Percentiles rank a stretch among this genome's conserved stretches.
Evolutionary conservation across 2,113 vertebrate genomes (phyloP).

Genomic region (Rallus limicola): DNA sequence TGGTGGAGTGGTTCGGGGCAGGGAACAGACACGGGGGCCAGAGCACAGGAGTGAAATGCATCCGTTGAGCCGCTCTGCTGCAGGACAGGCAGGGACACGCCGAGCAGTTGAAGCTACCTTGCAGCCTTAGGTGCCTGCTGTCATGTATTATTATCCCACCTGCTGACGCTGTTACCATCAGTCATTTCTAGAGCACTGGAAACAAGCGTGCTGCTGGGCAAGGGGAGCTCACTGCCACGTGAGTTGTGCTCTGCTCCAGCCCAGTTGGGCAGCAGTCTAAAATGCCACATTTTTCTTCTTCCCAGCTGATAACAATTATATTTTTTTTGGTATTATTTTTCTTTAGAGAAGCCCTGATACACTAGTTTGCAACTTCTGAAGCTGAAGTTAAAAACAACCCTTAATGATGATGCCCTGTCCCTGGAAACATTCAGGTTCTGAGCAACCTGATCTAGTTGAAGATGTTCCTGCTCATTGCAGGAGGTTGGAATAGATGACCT

Average conservation of each 20-base stretch:
- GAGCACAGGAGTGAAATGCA: background rate
- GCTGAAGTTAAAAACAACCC: background rate
- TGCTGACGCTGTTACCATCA: background rate
- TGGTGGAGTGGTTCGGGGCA: background rate
- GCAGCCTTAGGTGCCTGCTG: background rate
- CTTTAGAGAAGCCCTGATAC: accelerated
- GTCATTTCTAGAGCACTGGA: background rate
- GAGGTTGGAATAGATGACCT: background rate
- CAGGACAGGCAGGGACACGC: background rate
- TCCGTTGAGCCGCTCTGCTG: background rate
- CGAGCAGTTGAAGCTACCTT: background rate
- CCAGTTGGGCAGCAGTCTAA: background rate
- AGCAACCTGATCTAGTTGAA: too few relatives aligned
- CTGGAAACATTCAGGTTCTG: too few relatives aligned
- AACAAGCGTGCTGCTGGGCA: accelerated
- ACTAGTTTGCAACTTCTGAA: background rate
- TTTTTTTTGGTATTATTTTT: background rate
- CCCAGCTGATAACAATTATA: accelerated
- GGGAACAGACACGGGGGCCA: accelerated
- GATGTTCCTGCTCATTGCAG: too few relatives aligned
- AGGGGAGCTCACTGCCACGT: background rate
- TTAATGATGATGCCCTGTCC: too few relatives aligned
- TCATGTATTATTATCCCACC: background rate
- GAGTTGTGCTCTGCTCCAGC: background rate
- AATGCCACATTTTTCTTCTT: background rate